Conservation (phyloP, 2,888 invertebrate species). For the Caenorhabditis angaria region DNA sequence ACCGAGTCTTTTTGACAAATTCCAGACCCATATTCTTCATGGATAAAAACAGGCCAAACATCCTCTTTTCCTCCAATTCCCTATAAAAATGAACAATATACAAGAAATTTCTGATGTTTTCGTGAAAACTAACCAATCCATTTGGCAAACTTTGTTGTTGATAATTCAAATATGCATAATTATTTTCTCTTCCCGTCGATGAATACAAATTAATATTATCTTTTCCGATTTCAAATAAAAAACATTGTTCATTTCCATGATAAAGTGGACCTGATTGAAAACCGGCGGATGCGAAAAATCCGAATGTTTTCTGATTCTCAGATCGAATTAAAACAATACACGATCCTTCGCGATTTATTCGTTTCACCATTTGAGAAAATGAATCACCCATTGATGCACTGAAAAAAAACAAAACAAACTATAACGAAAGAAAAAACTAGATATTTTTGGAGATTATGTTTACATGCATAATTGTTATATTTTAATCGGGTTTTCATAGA, state of each 20-base stretch:
- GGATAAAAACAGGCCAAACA: slow-evolving; percentile 58
- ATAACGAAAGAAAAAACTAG: neutral
- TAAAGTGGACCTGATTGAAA: slow-evolving; percentile 54
- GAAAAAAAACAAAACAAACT: neutral
- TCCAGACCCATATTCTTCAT: slow-evolving; percentile 54
- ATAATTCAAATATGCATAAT: slow-evolving; percentile 90
- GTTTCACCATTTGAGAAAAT: slow-evolving; percentile 56
- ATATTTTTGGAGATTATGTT: neutral
- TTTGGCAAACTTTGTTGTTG: slow-evolving; percentile 93
- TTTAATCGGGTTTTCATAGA: slow-evolving; percentile 2
- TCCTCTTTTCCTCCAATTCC: slow-evolving; percentile 53
- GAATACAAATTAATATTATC: slow-evolving; percentile 80
- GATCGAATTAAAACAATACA: slow-evolving; percentile 84
- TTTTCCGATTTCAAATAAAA: slow-evolving; percentile 86
- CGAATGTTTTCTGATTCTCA: slow-evolving; percentile 83
- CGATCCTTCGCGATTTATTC: slow-evolving; percentile 70
- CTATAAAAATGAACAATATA: slow-evolving; percentile 24
- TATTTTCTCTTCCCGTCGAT: slow-evolving; percentile 85
- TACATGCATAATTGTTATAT: neutral
- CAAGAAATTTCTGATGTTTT: neutral
- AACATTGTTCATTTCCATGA: slow-evolving; percentile 78
- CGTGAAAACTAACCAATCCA: slow-evolving; percentile 82
- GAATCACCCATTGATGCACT: slow-evolving; percentile 53
- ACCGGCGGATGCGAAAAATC: slow-evolving; percentile 82
- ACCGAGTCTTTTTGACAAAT: slow-evolving; percentile 40